These are phyloP conservation scores for Sprattus sprattus DNA, from an alignment of 2,113 vertebrate genomes.

Conservation along the genomic window DNA sequence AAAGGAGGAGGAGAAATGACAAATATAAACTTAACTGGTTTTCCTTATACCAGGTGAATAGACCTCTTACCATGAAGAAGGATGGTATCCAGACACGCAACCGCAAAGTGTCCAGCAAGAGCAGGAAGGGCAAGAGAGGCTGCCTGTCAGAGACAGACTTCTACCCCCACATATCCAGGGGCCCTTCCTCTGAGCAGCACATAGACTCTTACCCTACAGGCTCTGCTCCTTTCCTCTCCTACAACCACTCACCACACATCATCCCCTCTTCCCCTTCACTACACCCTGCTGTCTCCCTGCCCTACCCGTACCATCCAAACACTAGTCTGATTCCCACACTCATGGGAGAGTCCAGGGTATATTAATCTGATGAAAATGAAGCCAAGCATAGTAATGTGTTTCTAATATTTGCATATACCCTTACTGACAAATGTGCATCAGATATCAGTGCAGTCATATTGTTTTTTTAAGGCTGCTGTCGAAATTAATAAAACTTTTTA, in stretches of 20 bases:
- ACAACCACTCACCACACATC: conserved; percentile 58
- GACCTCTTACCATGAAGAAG: conserved; percentile 79
- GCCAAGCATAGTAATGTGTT: background rate
- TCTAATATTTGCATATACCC: background rate
- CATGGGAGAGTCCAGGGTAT: conserved; percentile 43
- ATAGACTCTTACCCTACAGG: conserved; percentile 57
- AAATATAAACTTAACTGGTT: background rate
- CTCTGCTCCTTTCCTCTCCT: conserved; percentile 64
- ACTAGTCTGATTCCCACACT: conserved; percentile 65
- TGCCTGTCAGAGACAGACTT: conserved; percentile 43
- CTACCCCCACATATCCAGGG: conserved; percentile 44
- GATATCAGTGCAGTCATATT: background rate
- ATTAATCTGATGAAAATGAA: background rate
- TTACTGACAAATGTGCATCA: background rate
- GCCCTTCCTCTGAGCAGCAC: conserved; percentile 31
- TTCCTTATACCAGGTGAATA: conserved; percentile 69
- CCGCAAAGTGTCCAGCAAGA: conserved; percentile 74
- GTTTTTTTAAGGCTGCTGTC: background rate
- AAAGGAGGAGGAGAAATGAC: background rate
- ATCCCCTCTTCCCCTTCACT: conserved; percentile 49
- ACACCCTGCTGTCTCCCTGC: conserved; percentile 53
- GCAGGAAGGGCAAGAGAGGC: conserved; percentile 62
- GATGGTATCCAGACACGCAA: conserved; percentile 81
- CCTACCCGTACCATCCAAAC: conserved; percentile 58
- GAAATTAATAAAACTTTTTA: background rate